Evolutionary conservation across 1,140 invertebrate genomes (phyloP), one percentile per base, ranked within the genome.

Genomic region (Cotesia vestalis): DNA sequence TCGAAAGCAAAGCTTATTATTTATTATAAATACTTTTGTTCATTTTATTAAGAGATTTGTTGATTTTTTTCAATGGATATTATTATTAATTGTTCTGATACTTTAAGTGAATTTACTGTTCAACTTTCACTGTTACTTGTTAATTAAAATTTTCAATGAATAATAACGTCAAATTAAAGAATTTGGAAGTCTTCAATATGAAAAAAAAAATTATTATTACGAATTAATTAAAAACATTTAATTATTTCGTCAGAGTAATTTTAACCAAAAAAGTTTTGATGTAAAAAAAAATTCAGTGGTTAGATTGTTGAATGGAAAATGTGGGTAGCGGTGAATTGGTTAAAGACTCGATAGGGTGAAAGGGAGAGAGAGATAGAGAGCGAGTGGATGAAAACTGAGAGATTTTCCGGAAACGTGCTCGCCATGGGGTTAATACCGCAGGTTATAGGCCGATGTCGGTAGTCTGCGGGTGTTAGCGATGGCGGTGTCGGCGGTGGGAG

Each of bases 401-500:
- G 53, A 57, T 57, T 17, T 57, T 14, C 9, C 5, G 11, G n/a
- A n/a, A 57, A 57, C 17, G 17, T 64, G 62, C 46, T 66, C 46
- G 17, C n/a, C 20, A 27, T 51, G 63, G 38, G 61, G 34, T n/a
- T 40, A 17, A 40, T 63, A 63, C 34, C 61, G n/a, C 17, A 61
- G 59, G 17, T 12, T 63, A 34, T n/a, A 63, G 34, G 61, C 53
- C 12, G 61, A n/a, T 66, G 63, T 20, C 57, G 70, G 34, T 66
- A 60, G 73, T 71, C 66, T 60, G 64, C 66, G 73, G 69, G 62
- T 74, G 73, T 62, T 11, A 63, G 52, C 57, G 70, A 20, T 66
- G 63, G 52, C 57, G 70, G 34, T 66, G 60, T 64, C 60, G 38
- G 60, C 40, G 72, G 73, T 63, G 62, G 69, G 69, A 62, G 64